Conservation (phyloP, 2,888 invertebrate genomes). For the Druceiella hillmani region DNA sequence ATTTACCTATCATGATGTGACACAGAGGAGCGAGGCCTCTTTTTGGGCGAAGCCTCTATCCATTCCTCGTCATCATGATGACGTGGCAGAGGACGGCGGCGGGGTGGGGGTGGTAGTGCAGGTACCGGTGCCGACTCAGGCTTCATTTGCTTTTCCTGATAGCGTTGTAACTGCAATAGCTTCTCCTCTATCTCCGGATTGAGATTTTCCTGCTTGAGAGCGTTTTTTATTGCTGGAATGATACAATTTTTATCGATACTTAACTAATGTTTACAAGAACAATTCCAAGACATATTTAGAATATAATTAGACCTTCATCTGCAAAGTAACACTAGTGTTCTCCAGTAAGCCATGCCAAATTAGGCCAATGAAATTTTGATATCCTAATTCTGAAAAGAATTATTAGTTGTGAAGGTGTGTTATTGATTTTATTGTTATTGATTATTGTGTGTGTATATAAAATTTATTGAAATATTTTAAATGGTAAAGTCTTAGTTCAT, state of each 20-base stretch:
- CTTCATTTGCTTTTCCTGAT: constrained; percentile 75
- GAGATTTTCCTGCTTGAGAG: constrained; percentile 85
- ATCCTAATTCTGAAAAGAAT: too few species aligned
- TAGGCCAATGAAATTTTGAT: not conserved
- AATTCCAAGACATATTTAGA: too few species aligned
- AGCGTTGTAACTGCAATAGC: constrained; percentile 78
- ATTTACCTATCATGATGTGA: too few species aligned
- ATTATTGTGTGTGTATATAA: too few species aligned
- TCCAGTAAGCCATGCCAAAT: not conserved
- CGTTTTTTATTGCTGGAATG: constrained; percentile 79
- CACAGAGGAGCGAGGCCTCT: too few species aligned
- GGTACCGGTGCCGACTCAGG: constrained; percentile 38
- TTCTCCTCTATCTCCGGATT: constrained; percentile 93
- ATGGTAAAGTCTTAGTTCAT: too few species aligned
- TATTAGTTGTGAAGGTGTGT: too few species aligned
- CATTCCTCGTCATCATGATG: constrained; percentile 45
- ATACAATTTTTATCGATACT: constrained; percentile 5
- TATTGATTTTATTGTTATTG: too few species aligned
- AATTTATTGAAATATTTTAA: too few species aligned
- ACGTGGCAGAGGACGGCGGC: constrained; percentile 26
- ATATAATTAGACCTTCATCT: not conserved
- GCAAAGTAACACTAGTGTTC: not conserved
- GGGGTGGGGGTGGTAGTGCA: constrained; percentile 21
- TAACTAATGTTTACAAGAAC: too few species aligned
- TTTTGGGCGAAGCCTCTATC: constrained; percentile 39